Percentiles rank a stretch among this genome's conserved stretches.
Conservation (phyloP, 64 coral and sea anemone species). For the Montipora capricornis region DNA sequence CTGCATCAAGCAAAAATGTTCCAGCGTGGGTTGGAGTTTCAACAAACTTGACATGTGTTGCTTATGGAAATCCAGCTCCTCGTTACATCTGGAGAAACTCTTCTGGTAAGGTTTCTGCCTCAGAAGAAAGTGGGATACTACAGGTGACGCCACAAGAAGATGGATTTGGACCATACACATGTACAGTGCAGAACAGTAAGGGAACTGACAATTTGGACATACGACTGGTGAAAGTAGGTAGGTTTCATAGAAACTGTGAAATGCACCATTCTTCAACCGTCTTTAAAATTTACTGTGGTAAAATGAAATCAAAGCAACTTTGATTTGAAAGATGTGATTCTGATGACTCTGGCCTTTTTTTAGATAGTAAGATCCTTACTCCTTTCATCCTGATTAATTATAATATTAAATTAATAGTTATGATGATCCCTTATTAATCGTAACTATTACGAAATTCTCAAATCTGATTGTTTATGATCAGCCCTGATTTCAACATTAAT, state of each 20-base stretch:
- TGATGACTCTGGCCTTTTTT: too few species aligned
- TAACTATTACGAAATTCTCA: too few species aligned
- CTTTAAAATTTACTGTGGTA: too few species aligned
- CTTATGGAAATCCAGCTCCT: slow-evolving; percentile 56
- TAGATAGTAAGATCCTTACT: too few species aligned
- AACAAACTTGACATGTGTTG: slow-evolving; percentile 42
- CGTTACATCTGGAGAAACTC: slow-evolving; percentile 64
- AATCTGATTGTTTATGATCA: too few species aligned
- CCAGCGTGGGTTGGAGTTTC: slow-evolving; percentile 43
- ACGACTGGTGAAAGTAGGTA: slow-evolving; percentile 72
- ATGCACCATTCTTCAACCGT: not conserved
- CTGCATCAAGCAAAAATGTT: slow-evolving; percentile 53
- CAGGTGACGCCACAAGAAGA: slow-evolving; percentile 30
- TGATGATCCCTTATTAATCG: too few species aligned
- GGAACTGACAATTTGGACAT: slow-evolving; percentile 41
- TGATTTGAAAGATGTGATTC: too few species aligned
- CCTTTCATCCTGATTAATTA: too few species aligned
- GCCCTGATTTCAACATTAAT: too few species aligned
- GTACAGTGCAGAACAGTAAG: slow-evolving; percentile 37
- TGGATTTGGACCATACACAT: slow-evolving; percentile 71
- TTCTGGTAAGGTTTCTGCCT: slow-evolving; percentile 30
- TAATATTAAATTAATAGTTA: too few species aligned
- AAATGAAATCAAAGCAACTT: too few species aligned
- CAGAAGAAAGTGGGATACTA: slow-evolving; percentile 40
- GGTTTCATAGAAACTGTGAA: not conserved